Conservation (phyloP, 2,797 vertebrate genomes). For the Peromyscus eremicus region DNA sequence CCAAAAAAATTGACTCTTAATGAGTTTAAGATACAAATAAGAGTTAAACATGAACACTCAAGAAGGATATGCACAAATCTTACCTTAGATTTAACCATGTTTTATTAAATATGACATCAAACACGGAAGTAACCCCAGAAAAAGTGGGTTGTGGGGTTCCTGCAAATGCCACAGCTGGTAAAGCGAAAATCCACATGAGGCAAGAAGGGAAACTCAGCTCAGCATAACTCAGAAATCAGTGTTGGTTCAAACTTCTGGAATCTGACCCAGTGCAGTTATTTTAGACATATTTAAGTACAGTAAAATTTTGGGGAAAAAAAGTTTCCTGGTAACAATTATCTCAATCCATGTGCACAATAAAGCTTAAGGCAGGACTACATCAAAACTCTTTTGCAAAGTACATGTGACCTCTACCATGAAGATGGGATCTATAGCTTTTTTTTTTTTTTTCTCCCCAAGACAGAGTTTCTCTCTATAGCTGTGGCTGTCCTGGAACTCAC, state of each 20-base stretch:
- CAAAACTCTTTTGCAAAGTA: neutral
- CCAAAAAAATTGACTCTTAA: neutral
- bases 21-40: neutral
- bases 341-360: neutral
- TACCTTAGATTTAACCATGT: neutral
- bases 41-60: neutral
- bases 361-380: neutral
- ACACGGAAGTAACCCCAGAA: neutral
- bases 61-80: neutral
- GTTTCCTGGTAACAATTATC: neutral
- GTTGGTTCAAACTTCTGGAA: neutral
- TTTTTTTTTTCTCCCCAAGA: no score
- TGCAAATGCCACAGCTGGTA: neutral
- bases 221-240: neutral
- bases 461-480: no score
- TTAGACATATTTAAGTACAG: neutral
- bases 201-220: neutral
- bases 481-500: no score
- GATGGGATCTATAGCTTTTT: neutral
- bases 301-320: neutral
- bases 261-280: neutral
- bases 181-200: neutral
- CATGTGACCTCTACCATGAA: neutral
- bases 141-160: neutral
- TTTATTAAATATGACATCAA: slow-evolving; percentile 9